Base-by-base conservation (phyloP, 2,797 vertebrate species). In the Pipistrellus kuhlii region DNA sequence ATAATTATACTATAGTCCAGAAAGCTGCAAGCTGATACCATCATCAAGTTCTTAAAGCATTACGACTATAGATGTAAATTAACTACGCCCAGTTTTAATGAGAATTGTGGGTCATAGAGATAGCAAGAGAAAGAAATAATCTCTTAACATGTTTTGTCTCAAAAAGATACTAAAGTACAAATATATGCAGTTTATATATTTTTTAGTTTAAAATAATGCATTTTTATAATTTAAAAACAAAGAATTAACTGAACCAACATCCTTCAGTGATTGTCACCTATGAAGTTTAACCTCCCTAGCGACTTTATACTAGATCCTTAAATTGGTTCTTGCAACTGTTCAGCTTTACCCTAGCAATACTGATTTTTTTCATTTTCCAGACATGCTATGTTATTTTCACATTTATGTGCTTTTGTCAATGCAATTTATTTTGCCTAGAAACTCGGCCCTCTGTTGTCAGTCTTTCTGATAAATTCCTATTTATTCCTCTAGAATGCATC, bases 381-480 rank as follows among this genome's bases (percentile, higher is more conserved):
- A 78, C 11, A 69, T n/a, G 57, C n/a, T 82, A 55, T 55, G 14
- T 59, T 73, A 25, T 85, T 94, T 91, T 92, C 48, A 82, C 38
- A 68, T 62, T 87, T 85, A 90, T 41, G n/a, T 71, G 51, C 38
- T 93, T 93, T 55, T 78, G 13, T 48, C n/a, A 8, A 76, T 69
- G 32, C 12, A 91, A 20, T 85, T 81, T 75, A 51, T 75, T 93
- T 57, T 77, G 44, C 30, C 85, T 92, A 86, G 76, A 95, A 92
- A 83, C 66, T 82, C 68, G 69, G 51, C 30, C 55, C 5, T n/a
- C 8, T 75, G 25, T 46, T 94, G 27, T 66, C 32, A 83, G 53
- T 76, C 18, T 89, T 96, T 88, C 46, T 57, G 48, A 84, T 68
- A 85, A 95, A 90, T 90, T 82, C 32, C 35, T 85, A 85, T 46